Evolutionary conservation across 2,888 invertebrate genomes (phyloP), one percentile per base, ranked within the genome.

Genomic region (Lagria hirta): DNA sequence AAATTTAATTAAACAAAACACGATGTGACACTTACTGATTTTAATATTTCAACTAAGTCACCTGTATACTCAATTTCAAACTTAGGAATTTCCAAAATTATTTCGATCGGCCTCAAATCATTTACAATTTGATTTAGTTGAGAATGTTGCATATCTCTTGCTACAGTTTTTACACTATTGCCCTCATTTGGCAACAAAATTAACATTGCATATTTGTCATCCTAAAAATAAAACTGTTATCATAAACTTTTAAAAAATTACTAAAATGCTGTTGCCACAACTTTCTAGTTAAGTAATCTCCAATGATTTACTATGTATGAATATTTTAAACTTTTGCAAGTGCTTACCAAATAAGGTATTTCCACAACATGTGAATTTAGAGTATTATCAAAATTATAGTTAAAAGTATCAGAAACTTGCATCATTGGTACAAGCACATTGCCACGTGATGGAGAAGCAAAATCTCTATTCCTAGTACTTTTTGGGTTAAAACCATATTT

Each of bases 341-440:
- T 21, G 17, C 74, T 74, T 71, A 87, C 87, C 68, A 82, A 77
- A 57, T 88, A 89, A n/a, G 87, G 87, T 40, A 89, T 65, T 57
- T 83, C 80, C 14, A 88, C 70, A 26, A 83, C 81, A 55, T 83
- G 77, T 15, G 86, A 81, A 54, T 86, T 81, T 4, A 87, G 68
- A 5, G 77, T 75, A 1, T 78, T 74, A 21, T 86, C 60, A 14
- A 77, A 73, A 1, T 77, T 81, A 43, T 82, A 81, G 60, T 77
- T 77, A 62, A 82, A 85, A 10, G 65, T 70, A 6, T 82, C 81
- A 10, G 73, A 73, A 18, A 78, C 74, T 62, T 80, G 80, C 86
- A 89, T 88, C 80, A 86, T 81, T 0, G 75, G 72, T 0, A 79
- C 76, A 51, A 78, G 74, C 43, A 76, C 75, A 61, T 85, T 83